A percentile compares a stretch with the other conserved stretches of the same genome.
These are phyloP conservation scores for Falco naumanni DNA, from an alignment of 2,797 vertebrate species.

Conservation along the genomic window DNA sequence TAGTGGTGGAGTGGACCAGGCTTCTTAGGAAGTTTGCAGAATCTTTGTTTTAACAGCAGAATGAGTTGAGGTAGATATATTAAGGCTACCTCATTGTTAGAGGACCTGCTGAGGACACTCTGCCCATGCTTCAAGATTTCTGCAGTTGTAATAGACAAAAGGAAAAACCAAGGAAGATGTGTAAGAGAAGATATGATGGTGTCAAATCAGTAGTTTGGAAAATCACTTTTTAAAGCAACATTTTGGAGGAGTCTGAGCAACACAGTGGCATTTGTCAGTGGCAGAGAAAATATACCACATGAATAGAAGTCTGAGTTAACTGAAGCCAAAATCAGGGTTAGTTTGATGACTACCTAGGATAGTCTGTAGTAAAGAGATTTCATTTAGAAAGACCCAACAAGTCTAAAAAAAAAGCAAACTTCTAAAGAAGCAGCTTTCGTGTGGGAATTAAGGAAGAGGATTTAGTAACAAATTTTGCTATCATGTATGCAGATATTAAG, in stretches of 20 bases:
- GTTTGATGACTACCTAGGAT: background rate
- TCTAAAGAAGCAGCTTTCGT: background rate
- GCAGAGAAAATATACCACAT: background rate
- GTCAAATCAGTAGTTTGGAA: background rate
- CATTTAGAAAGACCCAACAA: background rate
- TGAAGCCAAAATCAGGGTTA: background rate
- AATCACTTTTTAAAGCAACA: background rate
- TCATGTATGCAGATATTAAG: background rate
- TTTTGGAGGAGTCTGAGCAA: background rate
- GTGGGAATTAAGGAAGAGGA: background rate
- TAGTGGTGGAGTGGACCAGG: fast-evolving
- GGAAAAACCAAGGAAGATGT: background rate
- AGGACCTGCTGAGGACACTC: background rate
- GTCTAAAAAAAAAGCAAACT: background rate
- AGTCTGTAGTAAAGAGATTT: background rate
- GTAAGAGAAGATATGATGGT: background rate
- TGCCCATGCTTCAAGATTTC: background rate
- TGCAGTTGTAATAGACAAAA: background rate
- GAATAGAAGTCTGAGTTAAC: background rate
- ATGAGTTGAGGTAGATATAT: background rate
- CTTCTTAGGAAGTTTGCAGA: background rate
- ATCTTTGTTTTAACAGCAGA: background rate
- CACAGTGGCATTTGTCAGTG: background rate
- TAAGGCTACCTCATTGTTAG: background rate
- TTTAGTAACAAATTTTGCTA: background rate